Evolutionary conservation across 2,888 invertebrate genomes (phyloP), one percentile per base, ranked within the genome.

Genomic region (Carabus problematicus): DNA sequence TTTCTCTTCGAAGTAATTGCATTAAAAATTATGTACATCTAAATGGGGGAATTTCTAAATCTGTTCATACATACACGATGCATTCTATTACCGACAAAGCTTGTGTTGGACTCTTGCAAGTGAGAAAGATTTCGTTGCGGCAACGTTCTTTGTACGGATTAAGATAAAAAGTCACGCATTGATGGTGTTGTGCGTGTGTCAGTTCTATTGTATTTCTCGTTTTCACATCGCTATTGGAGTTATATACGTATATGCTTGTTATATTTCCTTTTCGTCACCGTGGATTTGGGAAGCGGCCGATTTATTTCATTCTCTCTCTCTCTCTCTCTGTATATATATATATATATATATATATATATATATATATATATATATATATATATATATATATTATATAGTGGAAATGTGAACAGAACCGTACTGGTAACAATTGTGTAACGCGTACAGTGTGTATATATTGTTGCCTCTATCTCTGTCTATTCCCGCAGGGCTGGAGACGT

Each of bases 81-180:
- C 29, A 29, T 29, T 29, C 29, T 29, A 29, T 3, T 2, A 29
- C 29, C 29, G 29, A 29, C 29, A 29, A 29, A 29, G 29, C 29
- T 29, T 29, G 6, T 29, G 29, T 29, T n/a, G 75, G 75, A 74
- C 75, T 64, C 62, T 70, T 29, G 6, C 29, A 29, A 29, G 29
- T 29, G 29, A 29, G 29, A 29, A 29, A 49, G 1, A 49, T 18
- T 18, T 12, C 16, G 52, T 70, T 72, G 71, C 74, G 73, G 73
- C 72, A 45, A 71, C 70, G 9, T 16, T 72, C 73, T 74, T 74
- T 73, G 73, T 52, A 71, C 73, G 75, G 76, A 77, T 78, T 78
- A 77, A 77, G 77, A 76, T 77, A 75, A 75, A 77, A 77, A 78
- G 78, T 78, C 78, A 78, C 77, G 78, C 77, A 77, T 75, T 71